Conservation (phyloP, 2,888 invertebrate genomes). For the Hoplodrina blanda region DNA sequence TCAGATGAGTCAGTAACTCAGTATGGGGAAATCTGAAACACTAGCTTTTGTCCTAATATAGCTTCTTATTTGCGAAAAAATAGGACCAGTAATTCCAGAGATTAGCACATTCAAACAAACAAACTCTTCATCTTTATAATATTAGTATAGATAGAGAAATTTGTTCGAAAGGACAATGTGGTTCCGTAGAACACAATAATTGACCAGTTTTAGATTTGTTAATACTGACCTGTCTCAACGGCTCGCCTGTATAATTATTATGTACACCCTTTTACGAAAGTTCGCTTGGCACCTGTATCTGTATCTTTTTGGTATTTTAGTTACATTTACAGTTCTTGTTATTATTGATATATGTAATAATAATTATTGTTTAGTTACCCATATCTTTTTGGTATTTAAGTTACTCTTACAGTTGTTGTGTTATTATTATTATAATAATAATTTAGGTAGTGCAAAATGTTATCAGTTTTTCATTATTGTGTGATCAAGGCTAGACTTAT, state of each 20-base stretch:
- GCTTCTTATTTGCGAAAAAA: no score
- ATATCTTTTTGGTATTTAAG: background rate
- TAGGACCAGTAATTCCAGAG: no score
- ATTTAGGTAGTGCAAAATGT: background rate
- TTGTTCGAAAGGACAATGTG: no score
- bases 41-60: no score
- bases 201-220: background rate
- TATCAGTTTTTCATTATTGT: background rate
- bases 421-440: background rate
- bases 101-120: no score
- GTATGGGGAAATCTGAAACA: no score
- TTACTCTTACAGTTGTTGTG: background rate
- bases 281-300: background rate
- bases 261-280: background rate
- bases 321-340: slow-evolving; percentile 19
- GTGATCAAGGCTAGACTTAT: background rate
- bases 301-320: slow-evolving; percentile 8
- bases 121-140: no score
- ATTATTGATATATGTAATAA: slow-evolving; percentile 3
- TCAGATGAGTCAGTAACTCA: no score
- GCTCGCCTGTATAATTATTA: background rate
- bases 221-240: background rate
- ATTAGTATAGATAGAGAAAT: no score
- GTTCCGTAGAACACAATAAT: background rate
- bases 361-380: no score